These are phyloP conservation scores for Aradophagus sp. DNA, from an alignment of 1,140 invertebrate genomes.

Conservation along the genomic window DNA sequence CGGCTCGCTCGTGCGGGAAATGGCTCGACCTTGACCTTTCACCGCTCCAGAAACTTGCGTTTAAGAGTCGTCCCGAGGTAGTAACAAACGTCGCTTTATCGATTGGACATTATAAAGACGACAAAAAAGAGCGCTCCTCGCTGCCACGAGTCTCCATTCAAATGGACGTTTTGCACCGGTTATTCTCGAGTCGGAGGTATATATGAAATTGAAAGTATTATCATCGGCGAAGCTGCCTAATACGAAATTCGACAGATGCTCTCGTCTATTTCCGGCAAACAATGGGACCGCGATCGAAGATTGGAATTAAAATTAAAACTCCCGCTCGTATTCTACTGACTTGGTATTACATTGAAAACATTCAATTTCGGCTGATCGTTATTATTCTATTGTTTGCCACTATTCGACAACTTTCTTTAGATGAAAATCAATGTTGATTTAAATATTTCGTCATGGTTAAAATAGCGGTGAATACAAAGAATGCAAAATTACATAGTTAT, in stretches of 20 bases:
- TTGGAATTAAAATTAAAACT: too few relatives aligned
- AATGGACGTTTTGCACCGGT: constrained; percentile 8
- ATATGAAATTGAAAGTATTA: constrained; percentile 23
- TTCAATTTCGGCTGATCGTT: too few relatives aligned
- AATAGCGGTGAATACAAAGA: too few relatives aligned
- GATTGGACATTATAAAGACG: constrained; percentile 45
- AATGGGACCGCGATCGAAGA: too few relatives aligned
- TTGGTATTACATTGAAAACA: too few relatives aligned
- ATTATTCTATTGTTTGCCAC: too few relatives aligned
- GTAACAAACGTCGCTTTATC: constrained; percentile 50
- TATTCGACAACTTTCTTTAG: too few relatives aligned
- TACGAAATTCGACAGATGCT: constrained; percentile 5
- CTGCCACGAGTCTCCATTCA: constrained; percentile 19
- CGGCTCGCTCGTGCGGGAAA: constrained; percentile 66
- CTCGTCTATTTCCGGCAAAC: background rate
- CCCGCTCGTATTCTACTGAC: too few relatives aligned
- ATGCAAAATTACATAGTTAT: too few relatives aligned
- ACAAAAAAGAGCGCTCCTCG: constrained; percentile 41
- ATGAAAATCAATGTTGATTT: too few relatives aligned
- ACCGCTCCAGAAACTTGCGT: constrained; percentile 60
- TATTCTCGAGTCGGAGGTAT: background rate
- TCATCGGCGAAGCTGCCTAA: constrained; percentile 1
- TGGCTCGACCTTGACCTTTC: constrained; percentile 71
- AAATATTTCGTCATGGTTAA: too few relatives aligned
- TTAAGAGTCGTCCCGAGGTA: constrained; percentile 59